Conservation (phyloP, 1,140 invertebrate species). For the Pinna nobilis region DNA sequence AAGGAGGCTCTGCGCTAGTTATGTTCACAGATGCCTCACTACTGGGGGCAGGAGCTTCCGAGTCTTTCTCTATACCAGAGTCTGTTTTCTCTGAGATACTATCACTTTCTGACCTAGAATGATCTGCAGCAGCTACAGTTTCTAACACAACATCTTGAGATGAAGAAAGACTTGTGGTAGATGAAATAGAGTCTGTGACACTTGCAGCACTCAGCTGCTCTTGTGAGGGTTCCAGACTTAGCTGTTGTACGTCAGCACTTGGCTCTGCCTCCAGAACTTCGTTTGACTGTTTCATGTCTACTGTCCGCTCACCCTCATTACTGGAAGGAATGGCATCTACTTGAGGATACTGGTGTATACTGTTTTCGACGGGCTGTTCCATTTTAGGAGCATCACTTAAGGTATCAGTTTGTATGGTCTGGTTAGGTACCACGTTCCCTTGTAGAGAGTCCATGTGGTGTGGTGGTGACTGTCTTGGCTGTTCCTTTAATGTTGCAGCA, state of each 20-base stretch:
- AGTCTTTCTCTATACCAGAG: conserved; percentile 12
- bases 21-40: conserved; percentile 13
- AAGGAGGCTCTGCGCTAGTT: conserved; percentile 9
- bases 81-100: neutral
- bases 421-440: conserved; percentile 4
- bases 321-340: neutral
- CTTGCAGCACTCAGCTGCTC: conserved; percentile 2
- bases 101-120: neutral
- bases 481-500: conserved; percentile 57
- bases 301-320: too few relatives aligned
- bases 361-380: neutral
- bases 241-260: neutral
- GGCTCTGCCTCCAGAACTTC: neutral
- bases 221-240: neutral
- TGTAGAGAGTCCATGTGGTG: neutral
- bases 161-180: too few relatives aligned
- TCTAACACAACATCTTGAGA: too few relatives aligned
- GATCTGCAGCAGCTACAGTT: too few relatives aligned
- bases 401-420: neutral
- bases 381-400: too few relatives aligned
- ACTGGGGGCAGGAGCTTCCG: too few relatives aligned
- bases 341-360: too few relatives aligned
- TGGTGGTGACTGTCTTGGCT: neutral
- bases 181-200: conserved; percentile 16
- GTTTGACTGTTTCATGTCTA: too few relatives aligned